A percentile compares a stretch with the other conserved stretches of the same genome.
Evolutionary conservation across 2,888 invertebrate species (phyloP).

Genomic region (Ceraclea dissimilis): DNA sequence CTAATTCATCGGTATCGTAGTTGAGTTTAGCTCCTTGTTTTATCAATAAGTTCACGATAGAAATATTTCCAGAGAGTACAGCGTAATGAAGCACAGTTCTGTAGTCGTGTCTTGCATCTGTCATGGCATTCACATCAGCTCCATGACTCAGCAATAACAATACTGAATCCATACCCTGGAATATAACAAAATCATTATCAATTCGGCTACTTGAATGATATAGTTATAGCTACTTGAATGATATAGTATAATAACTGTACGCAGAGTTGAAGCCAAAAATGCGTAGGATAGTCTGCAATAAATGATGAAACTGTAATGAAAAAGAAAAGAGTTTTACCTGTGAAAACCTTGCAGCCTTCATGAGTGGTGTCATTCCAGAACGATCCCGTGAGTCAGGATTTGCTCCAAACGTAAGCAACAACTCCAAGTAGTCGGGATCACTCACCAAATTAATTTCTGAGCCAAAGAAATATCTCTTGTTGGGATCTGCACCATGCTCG

Average conservation of each 20-base stretch:
- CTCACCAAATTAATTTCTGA: slow-evolving; percentile 84
- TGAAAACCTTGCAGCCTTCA: slow-evolving; percentile 79
- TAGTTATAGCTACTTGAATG: background rate
- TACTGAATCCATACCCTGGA: slow-evolving; percentile 67
- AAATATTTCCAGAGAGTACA: slow-evolving; percentile 64
- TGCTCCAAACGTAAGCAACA: slow-evolving; percentile 78
- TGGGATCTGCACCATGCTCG: slow-evolving; percentile 81
- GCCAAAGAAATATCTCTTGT: slow-evolving; percentile 87
- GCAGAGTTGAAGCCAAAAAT: no score
- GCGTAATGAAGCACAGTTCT: slow-evolving; percentile 86
- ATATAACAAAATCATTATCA: slow-evolving; percentile 22
- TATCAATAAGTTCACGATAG: slow-evolving; percentile 69
- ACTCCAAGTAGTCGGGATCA: slow-evolving; percentile 71
- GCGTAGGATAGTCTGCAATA: no score
- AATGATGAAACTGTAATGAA: no score
- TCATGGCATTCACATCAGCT: slow-evolving; percentile 80
- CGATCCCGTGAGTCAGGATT: slow-evolving; percentile 81
- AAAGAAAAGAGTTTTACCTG: no score
- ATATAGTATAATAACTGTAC: no score
- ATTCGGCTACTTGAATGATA: no score
- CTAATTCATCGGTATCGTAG: slow-evolving; percentile 53
- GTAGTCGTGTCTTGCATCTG: slow-evolving; percentile 79
- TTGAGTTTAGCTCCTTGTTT: slow-evolving; percentile 74
- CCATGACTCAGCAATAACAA: slow-evolving; percentile 69
- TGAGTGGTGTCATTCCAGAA: slow-evolving; percentile 80